A percentile compares a stretch with the other conserved stretches of the same genome.
These are phyloP conservation scores for Adineta ricciae DNA, from an alignment of 2,888 invertebrate genomes.

Conservation along the genomic window DNA sequence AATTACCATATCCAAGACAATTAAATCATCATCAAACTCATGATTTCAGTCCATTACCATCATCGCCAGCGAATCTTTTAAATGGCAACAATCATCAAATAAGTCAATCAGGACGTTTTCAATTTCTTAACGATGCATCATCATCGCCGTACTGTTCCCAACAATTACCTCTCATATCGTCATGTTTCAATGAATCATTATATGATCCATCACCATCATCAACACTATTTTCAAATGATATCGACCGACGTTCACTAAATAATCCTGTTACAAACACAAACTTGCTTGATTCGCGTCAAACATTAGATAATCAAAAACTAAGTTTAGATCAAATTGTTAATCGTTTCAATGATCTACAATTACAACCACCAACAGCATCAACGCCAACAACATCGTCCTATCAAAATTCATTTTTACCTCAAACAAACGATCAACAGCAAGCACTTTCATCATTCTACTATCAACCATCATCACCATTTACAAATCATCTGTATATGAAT, in stretches of 20 bases:
- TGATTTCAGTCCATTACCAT: constrained; percentile 1
- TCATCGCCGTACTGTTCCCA: background rate
- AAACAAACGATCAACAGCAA: constrained; percentile 3
- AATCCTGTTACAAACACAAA: background rate
- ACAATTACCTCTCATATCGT: background rate
- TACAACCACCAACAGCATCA: background rate
- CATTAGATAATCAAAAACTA: background rate
- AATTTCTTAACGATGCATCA: background rate
- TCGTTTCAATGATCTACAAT: constrained; percentile 3
- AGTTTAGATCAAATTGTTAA: constrained; percentile 12
- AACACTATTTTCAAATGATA: background rate
- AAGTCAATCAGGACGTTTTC: constrained; percentile 7
- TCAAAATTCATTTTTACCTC: background rate
- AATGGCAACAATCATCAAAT: background rate
- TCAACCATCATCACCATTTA: background rate
- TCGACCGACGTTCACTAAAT: background rate
- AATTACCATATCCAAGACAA: constrained; percentile 9
- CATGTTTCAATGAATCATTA: background rate
- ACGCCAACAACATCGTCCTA: background rate
- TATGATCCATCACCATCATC: constrained; percentile 1
- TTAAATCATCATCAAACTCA: background rate
- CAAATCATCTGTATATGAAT: background rate
- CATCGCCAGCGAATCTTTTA: background rate
- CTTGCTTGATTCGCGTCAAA: background rate
- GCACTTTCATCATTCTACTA: background rate